Conservation (phyloP, 2,113 vertebrate genomes). For the Microcebus jonahi region DNA sequence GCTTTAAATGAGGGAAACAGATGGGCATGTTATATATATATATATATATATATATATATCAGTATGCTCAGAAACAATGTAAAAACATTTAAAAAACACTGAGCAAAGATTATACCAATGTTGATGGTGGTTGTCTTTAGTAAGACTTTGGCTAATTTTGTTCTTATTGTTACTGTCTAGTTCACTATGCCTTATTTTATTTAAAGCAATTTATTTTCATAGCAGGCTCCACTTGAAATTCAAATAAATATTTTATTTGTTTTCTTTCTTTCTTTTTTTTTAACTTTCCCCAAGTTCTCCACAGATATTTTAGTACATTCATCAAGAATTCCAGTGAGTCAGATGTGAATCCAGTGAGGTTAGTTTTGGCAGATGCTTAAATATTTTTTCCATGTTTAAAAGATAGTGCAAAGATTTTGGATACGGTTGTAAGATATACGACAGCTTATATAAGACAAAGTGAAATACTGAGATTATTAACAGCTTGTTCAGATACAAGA, state of each 20-base stretch:
- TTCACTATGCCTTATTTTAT: background rate
- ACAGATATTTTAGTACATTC: background rate
- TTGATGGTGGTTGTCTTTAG: background rate
- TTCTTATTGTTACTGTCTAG: background rate
- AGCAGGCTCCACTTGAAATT: background rate
- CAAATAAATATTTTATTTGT: background rate
- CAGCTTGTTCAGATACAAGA: background rate
- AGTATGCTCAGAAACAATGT: background rate
- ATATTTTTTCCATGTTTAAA: background rate
- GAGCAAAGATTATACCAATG: background rate
- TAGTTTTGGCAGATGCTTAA: background rate
- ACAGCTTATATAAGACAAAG: background rate
- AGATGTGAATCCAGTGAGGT: background rate
- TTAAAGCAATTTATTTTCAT: background rate
- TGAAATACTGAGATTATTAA: background rate
- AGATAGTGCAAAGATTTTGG: background rate
- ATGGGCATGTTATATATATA: background rate
- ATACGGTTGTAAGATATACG: background rate
- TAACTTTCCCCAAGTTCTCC: no score
- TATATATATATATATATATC: background rate
- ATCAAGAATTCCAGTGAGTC: background rate
- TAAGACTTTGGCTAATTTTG: constrained; percentile 15
- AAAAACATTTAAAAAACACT: background rate
- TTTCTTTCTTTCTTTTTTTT: no score
- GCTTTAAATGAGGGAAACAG: background rate